A percentile compares a stretch with the other conserved stretches of the same genome.
These are phyloP conservation scores for Pseudomyrmex cubaensis DNA, from an alignment of 1,140 invertebrate species.

Conservation along the genomic window DNA sequence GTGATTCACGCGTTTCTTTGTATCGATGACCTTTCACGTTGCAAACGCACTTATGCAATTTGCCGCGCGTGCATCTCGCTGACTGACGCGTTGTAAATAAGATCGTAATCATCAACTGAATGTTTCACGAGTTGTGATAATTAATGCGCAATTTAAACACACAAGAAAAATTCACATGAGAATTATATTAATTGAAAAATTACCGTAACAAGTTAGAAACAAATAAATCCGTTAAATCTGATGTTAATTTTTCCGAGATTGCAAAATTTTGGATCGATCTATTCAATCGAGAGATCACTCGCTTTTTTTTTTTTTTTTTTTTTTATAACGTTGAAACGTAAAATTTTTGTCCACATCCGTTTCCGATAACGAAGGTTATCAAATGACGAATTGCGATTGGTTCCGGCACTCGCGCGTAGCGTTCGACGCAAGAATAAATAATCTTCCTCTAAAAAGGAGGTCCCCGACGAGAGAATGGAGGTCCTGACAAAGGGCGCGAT, in stretches of 20 bases:
- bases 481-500: conserved; percentile 39
- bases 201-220: too few species aligned
- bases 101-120: neutral
- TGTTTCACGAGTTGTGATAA: neutral
- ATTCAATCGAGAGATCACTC: too few species aligned
- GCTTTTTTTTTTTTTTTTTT: neutral
- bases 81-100: conserved; percentile 30
- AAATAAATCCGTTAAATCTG: too few species aligned
- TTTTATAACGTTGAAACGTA: conserved; percentile 6
- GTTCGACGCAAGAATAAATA: conserved; percentile 29
- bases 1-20: conserved; percentile 41
- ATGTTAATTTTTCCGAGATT: too few species aligned
- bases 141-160: neutral
- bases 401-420: neutral
- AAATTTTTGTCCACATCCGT: conserved; percentile 14
- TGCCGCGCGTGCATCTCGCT: neutral
- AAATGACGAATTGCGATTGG: conserved; percentile 27
- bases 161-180: too few species aligned
- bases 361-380: conserved; percentile 26
- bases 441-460: conserved; percentile 25
- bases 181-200: too few species aligned
- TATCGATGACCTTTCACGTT: conserved; percentile 28
- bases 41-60: conserved; percentile 11
- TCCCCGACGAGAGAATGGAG: conserved; percentile 7
- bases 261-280: too few species aligned